phyloP scores from a whole-genome alignment of 2,113 vertebrate genomes.

The Parus major region DNA sequence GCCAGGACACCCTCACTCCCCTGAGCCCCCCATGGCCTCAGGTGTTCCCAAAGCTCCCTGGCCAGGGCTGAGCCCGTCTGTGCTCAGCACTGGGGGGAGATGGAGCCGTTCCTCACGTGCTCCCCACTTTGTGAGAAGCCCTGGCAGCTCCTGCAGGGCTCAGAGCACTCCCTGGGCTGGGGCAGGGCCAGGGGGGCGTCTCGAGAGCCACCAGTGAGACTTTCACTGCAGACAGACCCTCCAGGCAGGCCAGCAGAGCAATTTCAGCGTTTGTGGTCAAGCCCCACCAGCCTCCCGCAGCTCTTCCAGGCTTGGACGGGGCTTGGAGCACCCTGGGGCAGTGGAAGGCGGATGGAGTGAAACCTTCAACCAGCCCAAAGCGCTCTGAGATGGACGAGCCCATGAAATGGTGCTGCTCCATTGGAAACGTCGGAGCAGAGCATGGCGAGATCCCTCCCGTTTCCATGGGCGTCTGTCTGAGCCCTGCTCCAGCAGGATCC shows the following conservation, averaged over 20 bases:
- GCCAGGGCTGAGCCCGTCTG: not conserved
- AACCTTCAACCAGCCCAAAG: not conserved
- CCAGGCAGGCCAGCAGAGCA: not conserved
- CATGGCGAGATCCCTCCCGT: not conserved
- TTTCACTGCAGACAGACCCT: not conserved
- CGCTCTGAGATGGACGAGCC: fast-evolving
- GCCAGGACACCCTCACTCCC: not conserved
- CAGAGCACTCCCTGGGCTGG: not conserved
- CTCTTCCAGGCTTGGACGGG: fast-evolving
- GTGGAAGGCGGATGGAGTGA: fast-evolving
- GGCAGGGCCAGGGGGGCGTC: not conserved
- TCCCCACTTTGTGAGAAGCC: not conserved
- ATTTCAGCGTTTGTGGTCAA: not conserved
- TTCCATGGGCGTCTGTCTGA: fast-evolving
- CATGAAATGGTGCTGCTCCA: fast-evolving
- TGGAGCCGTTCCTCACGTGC: not conserved
- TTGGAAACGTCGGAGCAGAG: fast-evolving
- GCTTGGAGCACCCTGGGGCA: fast-evolving
- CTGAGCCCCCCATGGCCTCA: not conserved
- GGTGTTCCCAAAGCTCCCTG: not conserved
- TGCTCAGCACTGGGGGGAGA: not conserved
- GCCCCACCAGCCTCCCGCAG: fast-evolving
- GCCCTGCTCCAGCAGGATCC: not conserved
- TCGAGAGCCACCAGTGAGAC: not conserved
- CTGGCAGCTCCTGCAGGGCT: not conserved